Evolutionary conservation across 2,888 invertebrate species (phyloP).

Genomic region (Ochlodes sylvanus): DNA sequence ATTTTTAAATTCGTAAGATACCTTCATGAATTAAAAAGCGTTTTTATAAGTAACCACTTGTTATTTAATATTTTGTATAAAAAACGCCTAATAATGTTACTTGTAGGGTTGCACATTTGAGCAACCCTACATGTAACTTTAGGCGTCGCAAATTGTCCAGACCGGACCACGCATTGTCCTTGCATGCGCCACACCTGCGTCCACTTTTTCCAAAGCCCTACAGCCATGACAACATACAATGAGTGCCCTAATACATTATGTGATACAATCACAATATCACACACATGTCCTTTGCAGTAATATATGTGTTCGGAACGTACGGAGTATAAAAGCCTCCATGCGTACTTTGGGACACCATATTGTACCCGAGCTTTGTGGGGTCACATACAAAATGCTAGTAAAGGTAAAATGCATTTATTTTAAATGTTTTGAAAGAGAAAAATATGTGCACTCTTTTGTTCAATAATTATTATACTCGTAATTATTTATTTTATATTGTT

Average conservation of each 20-base stretch:
- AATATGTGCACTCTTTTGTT: too few relatives aligned
- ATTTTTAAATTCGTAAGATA: too few relatives aligned
- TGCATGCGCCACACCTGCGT: slow-evolving; percentile 45
- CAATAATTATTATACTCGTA: too few relatives aligned
- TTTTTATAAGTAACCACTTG: too few relatives aligned
- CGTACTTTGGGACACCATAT: slow-evolving; percentile 56
- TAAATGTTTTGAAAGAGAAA: slow-evolving; percentile 4
- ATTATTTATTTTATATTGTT: too few relatives aligned
- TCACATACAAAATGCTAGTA: slow-evolving; percentile 65
- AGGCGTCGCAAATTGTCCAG: slow-evolving; percentile 13
- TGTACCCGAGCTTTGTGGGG: slow-evolving; percentile 58
- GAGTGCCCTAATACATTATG: slow-evolving; percentile 44
- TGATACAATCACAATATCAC: slow-evolving; percentile 56
- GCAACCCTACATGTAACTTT: slow-evolving; percentile 1
- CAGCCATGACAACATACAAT: slow-evolving; percentile 37
- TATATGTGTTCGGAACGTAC: slow-evolving; percentile 50
- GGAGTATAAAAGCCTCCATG: slow-evolving; percentile 70
- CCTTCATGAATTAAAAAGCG: too few relatives aligned
- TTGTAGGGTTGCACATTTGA: neutral
- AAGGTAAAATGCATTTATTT: slow-evolving; percentile 55
- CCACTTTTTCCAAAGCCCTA: slow-evolving; percentile 47
- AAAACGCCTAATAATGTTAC: too few relatives aligned
- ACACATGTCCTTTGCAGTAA: slow-evolving; percentile 57
- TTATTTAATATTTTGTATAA: too few relatives aligned
- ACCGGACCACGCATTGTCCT: slow-evolving; percentile 39